Evolutionary conservation across 1,140 invertebrate genomes (phyloP), one percentile per base, ranked within the genome.

Genomic region (Dinoponera quadriceps): DNA sequence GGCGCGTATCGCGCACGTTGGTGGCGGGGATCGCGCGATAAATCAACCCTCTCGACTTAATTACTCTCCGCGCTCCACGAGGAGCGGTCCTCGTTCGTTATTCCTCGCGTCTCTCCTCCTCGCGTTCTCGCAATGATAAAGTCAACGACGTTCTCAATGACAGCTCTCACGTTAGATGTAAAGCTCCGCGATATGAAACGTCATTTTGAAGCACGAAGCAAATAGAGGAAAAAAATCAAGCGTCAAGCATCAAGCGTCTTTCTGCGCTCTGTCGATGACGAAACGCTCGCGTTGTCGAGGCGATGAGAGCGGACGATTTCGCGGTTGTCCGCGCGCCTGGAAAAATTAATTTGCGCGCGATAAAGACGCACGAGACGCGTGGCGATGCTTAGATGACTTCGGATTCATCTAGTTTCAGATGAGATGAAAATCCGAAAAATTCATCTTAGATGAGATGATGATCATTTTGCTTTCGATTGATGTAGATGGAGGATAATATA

Each of bases 1-100:
- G 4, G 20, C 14, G 27, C 38, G 60, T 73, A 72, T 82, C 68
- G 48, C 73, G 33, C 27, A 20, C 27, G n/a, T 55, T 14, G 66
- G 18, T 18, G 38, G 29, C 27, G 29, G 25, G 27, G 25, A 51
- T 7, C 44, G 20, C 20, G 49, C 85, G 85, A 87, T 87, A 78
- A 87, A 84, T 87, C 81, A 87, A 20, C 69, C 62, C 74, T 80
- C 33, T 59, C 66, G 65, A 14, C 74, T 88, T 88, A 87, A 87
- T 87, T 87, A 84, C 81, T 80, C 49, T 27, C 20, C 74, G 57
- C 68, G 60, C 62, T 29, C 73, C n/a, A 65, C 16, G n/a, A 18
- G 22, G 55, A 59, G 38, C 33, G 33, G 25, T 44, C 44, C 11
- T 48, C 55, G 81, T 59, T 87, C 80, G 84, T 87, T 86, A 80